Evolutionary conservation across 1,140 invertebrate genomes (phyloP), one percentile per base, ranked within the genome.

Genomic region (Drosophila pallidifrons): DNA sequence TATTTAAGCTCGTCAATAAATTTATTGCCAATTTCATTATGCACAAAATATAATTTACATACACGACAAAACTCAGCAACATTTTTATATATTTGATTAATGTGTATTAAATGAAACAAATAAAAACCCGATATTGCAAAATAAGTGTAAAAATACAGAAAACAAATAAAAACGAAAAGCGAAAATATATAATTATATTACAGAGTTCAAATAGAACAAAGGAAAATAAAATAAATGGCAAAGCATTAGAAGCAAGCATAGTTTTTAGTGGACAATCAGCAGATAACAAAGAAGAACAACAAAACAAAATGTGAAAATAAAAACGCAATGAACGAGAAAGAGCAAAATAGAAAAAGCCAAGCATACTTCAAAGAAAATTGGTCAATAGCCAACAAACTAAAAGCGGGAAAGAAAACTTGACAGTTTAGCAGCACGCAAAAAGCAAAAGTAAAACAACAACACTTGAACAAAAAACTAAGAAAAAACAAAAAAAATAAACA

Each of bases 251-350:
- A 77, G 81, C 83, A 81, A 88, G 85, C 85, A 88, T 88, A 88
- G 83, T 89, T 88, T 79, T 87, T 87, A 87, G 83, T 87, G 83
- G 83, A 87, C 83, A 87, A 87, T 87, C 83, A 87, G 83, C 83
- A 77, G 77, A 79, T 79, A 67, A 86, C 79, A 77, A 64, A 70
- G 60, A 52, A 45, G 65, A 45, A 46, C 15, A 60, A 69, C 47
- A 45, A 60, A 45, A 46, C 15, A 64, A 69, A 69, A 70, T 55
- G 69, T 35, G 20, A 64, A 32, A 13, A 51, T 43, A 13, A 43
- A 46, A 70, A 57, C 38, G 45, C 2, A 59, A 28, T 35, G 35
- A 43, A 41, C 65, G 68, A 25, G 20, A 49, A 38, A 45, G n/a
- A 55, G 49, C 57, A 16, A 45, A 46, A 41, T 63, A 45, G 49